Base-by-base conservation (phyloP, 2,888 invertebrate species). In the Drosophila austrosaltans region DNA sequence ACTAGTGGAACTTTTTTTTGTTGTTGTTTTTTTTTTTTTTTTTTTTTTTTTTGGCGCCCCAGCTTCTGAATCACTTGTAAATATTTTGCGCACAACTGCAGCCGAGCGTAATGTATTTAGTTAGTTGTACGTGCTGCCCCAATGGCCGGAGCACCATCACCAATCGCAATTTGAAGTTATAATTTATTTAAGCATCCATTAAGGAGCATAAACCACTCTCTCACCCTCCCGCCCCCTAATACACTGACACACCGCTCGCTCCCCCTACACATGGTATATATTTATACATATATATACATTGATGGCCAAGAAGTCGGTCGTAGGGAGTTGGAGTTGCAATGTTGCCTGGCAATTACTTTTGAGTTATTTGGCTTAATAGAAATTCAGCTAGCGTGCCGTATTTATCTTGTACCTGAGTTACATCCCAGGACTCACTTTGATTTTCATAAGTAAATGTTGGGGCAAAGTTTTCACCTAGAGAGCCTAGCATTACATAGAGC, bases 171-270 rank as follows among this genome's bases (percentile, higher is more conserved):
- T 89, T 88, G 75, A 78, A 87, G 79, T 88, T 82, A 87, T 87
- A 78, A 89, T 82, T 89, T 87, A 87, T 87, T 87, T 84, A 87
- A 78, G 78, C 81, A 76, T 84, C 89, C 87, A 89, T 89, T 89
- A 87, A 87, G 81, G 82, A 79, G 81, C 88, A 84, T 79, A 85
- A 87, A 85, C 87, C 88, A 84, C 54, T 67, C 39, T 61, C 30
- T 30, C 6, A 66, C 48, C 30, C 3, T 25, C 8, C 48, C 7
- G 8, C 36, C 36, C 25, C 7, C 48, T 25, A 22, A 22, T 12
- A 48, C 48, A 48, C 48, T n/a, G 8, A 30, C n/a, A 53, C 28
- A 53, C 25, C 42, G 16, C 16, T 16, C 16, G 16, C 16, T 16
- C 28, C 30, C 30, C 30, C 30, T 30, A 30, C 30, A 30, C 6